Evolutionary conservation across 2,888 invertebrate genomes (phyloP), one percentile per base, ranked within the genome.

Genomic region (Nephrotoma guestfalica): DNA sequence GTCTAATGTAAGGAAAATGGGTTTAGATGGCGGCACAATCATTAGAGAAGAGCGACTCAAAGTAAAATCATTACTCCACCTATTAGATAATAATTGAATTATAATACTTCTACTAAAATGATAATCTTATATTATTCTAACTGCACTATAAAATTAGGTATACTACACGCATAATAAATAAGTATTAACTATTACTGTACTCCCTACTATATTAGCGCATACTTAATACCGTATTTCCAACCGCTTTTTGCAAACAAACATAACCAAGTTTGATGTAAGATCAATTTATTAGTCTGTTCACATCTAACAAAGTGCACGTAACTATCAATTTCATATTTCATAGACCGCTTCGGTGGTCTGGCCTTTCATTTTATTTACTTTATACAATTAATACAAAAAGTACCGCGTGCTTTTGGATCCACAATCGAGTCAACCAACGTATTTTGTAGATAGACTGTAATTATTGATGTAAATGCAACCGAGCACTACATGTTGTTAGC

Each of bases 1-100:
- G 91, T 97, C 98, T 83, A 97, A 98, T 94, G 97, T 97, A 91
- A 90, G 90, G 88, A 43, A 84, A 84, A 84, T 41, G 84, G 84
- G 84, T 84, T 41, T 84, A 41, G 84, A 84, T 84, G 84, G 84
- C 84, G 42, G 84, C 84, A 41, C 84, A 84, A 6, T 84, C 84
- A 84, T 84, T 84, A 84, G 84, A 84, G 84, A 84, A 84, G 84
- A 84, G 84, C 84, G 41, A 84, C 84, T 15, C 84, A 84, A 84
- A 84, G 84, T 84, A 84, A 84, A 84, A 84, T 84, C 84, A 84
- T 84, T 42, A 84, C 5, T 84, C 71, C 71, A 7, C 71, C 7
- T 71, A 30, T 71, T 71, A 71, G 71, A 30, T 71, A 71, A 71
- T 57, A 18, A 6, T 51, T 71, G 71, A 71, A 71, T 30, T 30